Percentiles rank a stretch among this genome's conserved stretches.
Conservation (phyloP, 2,888 invertebrate species). For the Cataglyphis rosenhaueri region DNA sequence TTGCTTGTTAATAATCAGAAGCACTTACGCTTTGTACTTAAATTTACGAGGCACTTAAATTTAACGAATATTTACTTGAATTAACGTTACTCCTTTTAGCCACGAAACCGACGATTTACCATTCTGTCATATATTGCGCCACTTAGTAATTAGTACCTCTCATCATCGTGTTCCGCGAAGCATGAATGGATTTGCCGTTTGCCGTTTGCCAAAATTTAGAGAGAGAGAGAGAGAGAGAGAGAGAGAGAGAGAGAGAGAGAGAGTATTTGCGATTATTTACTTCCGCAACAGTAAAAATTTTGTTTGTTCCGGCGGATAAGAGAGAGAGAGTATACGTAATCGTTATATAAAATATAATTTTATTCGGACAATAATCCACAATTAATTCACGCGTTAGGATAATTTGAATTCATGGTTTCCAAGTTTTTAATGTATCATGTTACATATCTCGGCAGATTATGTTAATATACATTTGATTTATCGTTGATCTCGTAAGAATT, state of each 20-base stretch:
- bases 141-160: slow-evolving; percentile 35
- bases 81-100: not conserved
- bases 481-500: not conserved
- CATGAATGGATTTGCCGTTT: not conserved
- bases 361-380: slow-evolving; percentile 38
- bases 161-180: not conserved
- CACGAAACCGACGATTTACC: slow-evolving; percentile 1
- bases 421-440: slow-evolving; percentile 11
- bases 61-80: slow-evolving; percentile 1
- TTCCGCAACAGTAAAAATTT: slow-evolving; percentile 16
- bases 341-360: slow-evolving; percentile 45
- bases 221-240: not conserved
- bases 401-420: not conserved
- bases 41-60: not conserved
- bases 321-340: slow-evolving; percentile 4
- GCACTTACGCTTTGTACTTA: not conserved
- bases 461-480: slow-evolving; percentile 3
- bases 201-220: not conserved
- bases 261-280: not conserved
- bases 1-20: not conserved
- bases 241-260: too few species aligned
- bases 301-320: not conserved
- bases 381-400: slow-evolving; percentile 35
- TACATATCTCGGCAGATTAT: not conserved
- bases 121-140: slow-evolving; percentile 11